Evolutionary conservation across 2,113 vertebrate species (phyloP), one percentile per base, ranked within the genome.

Genomic region (Budorcas taxicolor): DNA sequence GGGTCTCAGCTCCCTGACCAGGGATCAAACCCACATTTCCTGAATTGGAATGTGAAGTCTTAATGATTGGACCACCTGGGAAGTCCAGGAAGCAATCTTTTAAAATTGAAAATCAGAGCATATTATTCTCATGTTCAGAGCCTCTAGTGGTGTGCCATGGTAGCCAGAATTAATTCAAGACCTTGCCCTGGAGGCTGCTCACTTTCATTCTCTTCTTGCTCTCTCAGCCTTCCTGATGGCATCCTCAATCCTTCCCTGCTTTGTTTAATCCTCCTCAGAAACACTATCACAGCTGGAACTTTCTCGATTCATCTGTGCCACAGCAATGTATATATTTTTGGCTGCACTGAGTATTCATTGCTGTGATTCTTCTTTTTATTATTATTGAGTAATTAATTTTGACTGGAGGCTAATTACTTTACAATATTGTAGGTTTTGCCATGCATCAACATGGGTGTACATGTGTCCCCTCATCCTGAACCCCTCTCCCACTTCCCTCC

Each of bases 81-180:
- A 76, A 43, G 40, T 76, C 71, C 71, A 27, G 71, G 71, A 43
- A 27, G 6, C 23, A 76, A 4, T 76, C 6, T 27, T 76, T 27
- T 76, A 15, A 16, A 80, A 47, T 5, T 80, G 76, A 80, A 47
- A 36, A 36, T 36, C 80, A 36, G 33, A 60, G 27, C 29, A 55
- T 5, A 31, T 17, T 3, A 43, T 5, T 81, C 17, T 21, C 23
- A 14, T 60, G 13, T 15, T 78, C 1, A 17, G 6, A 52, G 15
- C 19, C 2, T 62, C 15, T 15, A 33, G 31, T 27, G 6, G 7
- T 64, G 1, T 15, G 2, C 0, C 9, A 0, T 31, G 13, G 1
- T 40, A 19, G 3, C 80, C 40, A 53, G 23, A 85, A 36, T 78
- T 52, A 53, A 67, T 76, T 62, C 17, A 14, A 94, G 43, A 43